Evolutionary conservation across 2,888 invertebrate species (phyloP).

Genomic region (Epirrita christyi): DNA sequence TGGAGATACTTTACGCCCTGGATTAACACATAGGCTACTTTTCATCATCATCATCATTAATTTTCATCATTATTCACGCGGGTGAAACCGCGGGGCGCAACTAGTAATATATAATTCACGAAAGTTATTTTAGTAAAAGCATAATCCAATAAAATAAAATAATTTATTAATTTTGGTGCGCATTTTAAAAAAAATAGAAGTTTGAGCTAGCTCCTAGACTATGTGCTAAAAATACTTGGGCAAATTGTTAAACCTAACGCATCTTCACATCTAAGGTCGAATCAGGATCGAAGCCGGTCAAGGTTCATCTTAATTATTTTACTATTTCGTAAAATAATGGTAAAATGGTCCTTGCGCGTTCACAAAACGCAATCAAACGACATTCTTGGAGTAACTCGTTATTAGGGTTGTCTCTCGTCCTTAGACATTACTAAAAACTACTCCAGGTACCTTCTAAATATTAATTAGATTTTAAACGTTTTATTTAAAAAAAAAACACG

Average conservation of each 20-base stretch:
- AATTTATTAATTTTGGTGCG: not conserved
- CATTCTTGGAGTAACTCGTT: conserved; percentile 28
- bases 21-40: no score
- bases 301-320: conserved; percentile 32
- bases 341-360: conserved; percentile 37
- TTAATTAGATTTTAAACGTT: no score
- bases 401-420: conserved; percentile 18
- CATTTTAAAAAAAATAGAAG: no score
- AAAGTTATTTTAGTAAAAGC: not conserved
- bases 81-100: no score
- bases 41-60: no score
- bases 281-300: conserved; percentile 29
- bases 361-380: conserved; percentile 24
- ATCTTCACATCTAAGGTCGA: conserved; percentile 28
- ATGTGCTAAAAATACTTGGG: conserved; percentile 7
- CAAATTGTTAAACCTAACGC: conserved; percentile 18
- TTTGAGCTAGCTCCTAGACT: conserved; percentile 4
- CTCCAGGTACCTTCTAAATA: no score
- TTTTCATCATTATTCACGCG: no score
- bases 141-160: not conserved
- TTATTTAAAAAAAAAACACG: no score
- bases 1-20: no score
- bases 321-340: conserved; percentile 40
- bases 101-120: no score
- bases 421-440: no score